Evolutionary conservation across 2,797 vertebrate genomes (phyloP).

Genomic region (Coranthus polyacanthus): DNA sequence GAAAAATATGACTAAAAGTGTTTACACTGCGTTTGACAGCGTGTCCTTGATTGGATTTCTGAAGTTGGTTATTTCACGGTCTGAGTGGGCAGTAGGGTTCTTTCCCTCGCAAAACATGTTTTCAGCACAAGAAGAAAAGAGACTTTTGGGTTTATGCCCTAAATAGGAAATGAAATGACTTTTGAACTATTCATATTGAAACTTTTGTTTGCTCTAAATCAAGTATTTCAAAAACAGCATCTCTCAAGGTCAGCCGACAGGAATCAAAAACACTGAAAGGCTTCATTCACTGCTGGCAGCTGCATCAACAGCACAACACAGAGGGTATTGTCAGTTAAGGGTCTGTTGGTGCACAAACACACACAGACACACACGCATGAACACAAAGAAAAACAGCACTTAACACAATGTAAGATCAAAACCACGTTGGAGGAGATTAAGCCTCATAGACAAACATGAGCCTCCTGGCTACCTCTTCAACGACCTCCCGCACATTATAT

Average conservation of each 20-base stretch:
- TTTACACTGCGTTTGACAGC: constrained; percentile 51
- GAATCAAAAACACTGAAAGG: constrained; percentile 36
- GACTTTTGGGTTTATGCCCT: neutral
- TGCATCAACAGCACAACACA: constrained; percentile 23
- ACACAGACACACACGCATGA: constrained; percentile 30
- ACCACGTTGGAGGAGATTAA: constrained; percentile 45
- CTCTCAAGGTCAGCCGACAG: constrained; percentile 29
- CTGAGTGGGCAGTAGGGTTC: constrained; percentile 11
- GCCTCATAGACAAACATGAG: constrained; percentile 30
- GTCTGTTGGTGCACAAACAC: constrained; percentile 27
- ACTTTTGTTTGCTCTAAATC: constrained; percentile 16
- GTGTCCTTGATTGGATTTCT: constrained; percentile 72
- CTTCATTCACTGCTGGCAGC: constrained; percentile 23
- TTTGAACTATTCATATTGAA: constrained; percentile 1
- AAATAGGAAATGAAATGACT: neutral
- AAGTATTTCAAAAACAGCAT: constrained; percentile 26
- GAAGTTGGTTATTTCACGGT: constrained; percentile 76
- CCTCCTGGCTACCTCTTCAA: constrained; percentile 6
- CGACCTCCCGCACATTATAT: neutral
- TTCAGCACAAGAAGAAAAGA: constrained; percentile 1
- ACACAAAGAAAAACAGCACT: constrained; percentile 19
- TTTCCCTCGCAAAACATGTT: neutral
- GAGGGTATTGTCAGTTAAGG: constrained; percentile 39
- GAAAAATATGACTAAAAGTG: constrained; percentile 46
- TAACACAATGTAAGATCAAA: constrained; percentile 13